These are phyloP conservation scores for Brienomyrus brachyistius DNA, from an alignment of 2,113 vertebrate species.

Conservation along the genomic window DNA sequence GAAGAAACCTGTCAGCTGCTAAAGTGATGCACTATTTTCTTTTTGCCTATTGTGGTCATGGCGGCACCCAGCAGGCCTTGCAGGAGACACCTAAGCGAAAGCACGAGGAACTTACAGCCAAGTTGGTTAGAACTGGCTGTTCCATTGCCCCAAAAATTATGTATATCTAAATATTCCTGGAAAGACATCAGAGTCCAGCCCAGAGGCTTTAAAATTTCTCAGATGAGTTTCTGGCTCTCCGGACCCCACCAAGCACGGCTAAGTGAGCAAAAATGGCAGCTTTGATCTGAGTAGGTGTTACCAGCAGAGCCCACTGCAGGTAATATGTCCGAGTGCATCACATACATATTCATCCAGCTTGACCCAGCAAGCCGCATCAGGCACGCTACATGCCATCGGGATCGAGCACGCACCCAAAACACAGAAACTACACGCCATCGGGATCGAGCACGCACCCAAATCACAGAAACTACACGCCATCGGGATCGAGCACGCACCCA, in stretches of 20 bases:
- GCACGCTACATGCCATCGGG: neutral
- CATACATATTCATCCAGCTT: neutral
- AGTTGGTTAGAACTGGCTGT: neutral
- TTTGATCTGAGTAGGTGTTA: slow-evolving; percentile 19
- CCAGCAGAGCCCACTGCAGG: neutral
- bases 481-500: too few species aligned
- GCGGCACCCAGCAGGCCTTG: neutral
- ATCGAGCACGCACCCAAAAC: neutral
- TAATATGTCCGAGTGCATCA: neutral
- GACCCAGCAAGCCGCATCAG: neutral
- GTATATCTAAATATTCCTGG: slow-evolving; percentile 19
- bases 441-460: too few species aligned
- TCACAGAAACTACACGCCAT: too few species aligned
- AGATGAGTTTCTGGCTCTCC: neutral
- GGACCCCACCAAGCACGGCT: neutral
- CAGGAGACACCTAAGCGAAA: neutral
- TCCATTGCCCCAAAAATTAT: slow-evolving; percentile 3
- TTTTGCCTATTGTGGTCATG: neutral
- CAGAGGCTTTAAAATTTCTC: slow-evolving; percentile 22
- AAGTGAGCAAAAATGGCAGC: slow-evolving; percentile 2
- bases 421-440: neutral
- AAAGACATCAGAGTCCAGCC: slow-evolving; percentile 11
- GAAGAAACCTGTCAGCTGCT: neutral
- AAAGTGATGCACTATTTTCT: neutral
- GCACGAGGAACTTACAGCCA: neutral